These are phyloP conservation scores for Aphodius granarius DNA, from an alignment of 2,888 invertebrate genomes.

Conservation along the genomic window DNA sequence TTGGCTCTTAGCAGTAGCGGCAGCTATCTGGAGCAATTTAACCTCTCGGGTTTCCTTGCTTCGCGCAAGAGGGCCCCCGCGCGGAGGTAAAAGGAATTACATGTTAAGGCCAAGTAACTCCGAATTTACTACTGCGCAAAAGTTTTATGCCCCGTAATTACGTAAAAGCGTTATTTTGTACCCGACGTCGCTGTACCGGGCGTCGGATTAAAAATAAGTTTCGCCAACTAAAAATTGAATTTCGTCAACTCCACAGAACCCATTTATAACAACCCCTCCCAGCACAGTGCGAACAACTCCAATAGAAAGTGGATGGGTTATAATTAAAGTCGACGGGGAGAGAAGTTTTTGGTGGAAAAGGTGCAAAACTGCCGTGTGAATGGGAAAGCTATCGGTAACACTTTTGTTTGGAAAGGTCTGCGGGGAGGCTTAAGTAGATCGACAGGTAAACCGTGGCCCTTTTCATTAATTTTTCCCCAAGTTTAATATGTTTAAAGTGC, in stretches of 20 bases:
- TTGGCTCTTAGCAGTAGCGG: slow-evolving; percentile 10
- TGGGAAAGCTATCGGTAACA: not conserved
- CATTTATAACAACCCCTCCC: not conserved
- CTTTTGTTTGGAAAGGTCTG: not conserved
- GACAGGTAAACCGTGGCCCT: slow-evolving; percentile 13
- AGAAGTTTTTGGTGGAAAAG: not conserved
- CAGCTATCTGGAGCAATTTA: slow-evolving; percentile 1
- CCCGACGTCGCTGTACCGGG: not conserved
- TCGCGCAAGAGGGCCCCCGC: not conserved
- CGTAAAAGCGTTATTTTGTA: slow-evolving; percentile 14
- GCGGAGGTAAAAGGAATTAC: slow-evolving; percentile 15
- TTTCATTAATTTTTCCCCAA: slow-evolving; percentile 7
- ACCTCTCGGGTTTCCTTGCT: slow-evolving; percentile 7
- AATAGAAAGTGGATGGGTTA: not conserved
- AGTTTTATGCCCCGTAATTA: slow-evolving; percentile 7
- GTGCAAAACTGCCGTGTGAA: not conserved
- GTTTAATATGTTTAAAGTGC: slow-evolving; percentile 7
- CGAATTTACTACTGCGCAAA: not conserved
- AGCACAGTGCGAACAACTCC: not conserved
- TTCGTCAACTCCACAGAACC: not conserved
- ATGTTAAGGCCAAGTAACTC: slow-evolving; percentile 12
- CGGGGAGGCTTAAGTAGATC: slow-evolving; percentile 32
- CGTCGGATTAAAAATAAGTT: slow-evolving; percentile 6
- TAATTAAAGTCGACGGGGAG: not conserved
- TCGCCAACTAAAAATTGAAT: slow-evolving; percentile 10